phyloP scores from a whole-genome alignment of 2,797 vertebrate species.

The Pantherophis vulpinus region DNA sequence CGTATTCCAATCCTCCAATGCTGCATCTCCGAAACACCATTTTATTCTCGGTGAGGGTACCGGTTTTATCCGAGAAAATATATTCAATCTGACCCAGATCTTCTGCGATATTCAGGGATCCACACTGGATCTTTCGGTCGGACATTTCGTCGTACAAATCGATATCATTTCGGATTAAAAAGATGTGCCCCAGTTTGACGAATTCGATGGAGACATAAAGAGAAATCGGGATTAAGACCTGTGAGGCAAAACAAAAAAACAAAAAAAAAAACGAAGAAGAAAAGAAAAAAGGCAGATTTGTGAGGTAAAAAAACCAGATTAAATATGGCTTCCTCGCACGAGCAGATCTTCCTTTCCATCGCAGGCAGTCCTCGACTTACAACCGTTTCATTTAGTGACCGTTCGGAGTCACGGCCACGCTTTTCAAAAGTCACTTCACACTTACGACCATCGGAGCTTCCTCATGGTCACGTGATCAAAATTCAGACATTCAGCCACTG shows the following conservation, averaged over 20 bases:
- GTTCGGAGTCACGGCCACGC: too few relatives aligned
- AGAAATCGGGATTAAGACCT: slow-evolving; percentile 97
- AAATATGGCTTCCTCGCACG: slow-evolving; percentile 23
- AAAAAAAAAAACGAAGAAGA: too few relatives aligned
- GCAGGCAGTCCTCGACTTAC: not conserved
- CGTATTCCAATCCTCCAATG: slow-evolving; percentile 88
- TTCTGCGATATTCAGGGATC: slow-evolving; percentile 91
- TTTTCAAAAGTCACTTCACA: too few relatives aligned
- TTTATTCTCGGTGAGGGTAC: slow-evolving; percentile 96
- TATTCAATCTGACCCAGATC: slow-evolving; percentile 94
- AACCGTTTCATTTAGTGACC: too few relatives aligned
- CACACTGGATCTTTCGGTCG: slow-evolving; percentile 85
- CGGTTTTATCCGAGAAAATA: slow-evolving; percentile 96
- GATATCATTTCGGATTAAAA: slow-evolving; percentile 92
- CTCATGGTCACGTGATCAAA: too few relatives aligned
- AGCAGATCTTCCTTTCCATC: not conserved
- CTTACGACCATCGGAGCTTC: rapidly evolving
- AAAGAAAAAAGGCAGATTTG: not conserved
- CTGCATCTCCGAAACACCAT: slow-evolving; percentile 95
- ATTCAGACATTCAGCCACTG: too few relatives aligned
- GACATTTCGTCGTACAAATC: slow-evolving; percentile 85
- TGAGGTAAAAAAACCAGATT: slow-evolving; percentile 25
- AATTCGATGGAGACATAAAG: slow-evolving; percentile 97
- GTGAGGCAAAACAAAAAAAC: not conserved
- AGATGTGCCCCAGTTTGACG: slow-evolving; percentile 92